Base-by-base conservation (phyloP, 2,113 vertebrate species). In the Emydocephalus ijimae region DNA sequence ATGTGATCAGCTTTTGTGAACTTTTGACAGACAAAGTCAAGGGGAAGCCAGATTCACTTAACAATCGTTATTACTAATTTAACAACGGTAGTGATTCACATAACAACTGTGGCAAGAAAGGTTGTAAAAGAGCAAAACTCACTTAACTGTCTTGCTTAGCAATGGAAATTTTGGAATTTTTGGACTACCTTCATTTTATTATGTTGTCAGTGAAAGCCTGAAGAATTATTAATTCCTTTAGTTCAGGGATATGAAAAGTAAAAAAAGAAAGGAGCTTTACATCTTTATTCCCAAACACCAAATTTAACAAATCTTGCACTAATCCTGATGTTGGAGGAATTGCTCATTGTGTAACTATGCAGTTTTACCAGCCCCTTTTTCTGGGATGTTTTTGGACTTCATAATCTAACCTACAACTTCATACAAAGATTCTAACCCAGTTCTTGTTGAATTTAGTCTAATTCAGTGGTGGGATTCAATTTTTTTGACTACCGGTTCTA, bases 121-220 rank as follows among this genome's bases (percentile, higher is more conserved):
- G 1, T 64, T 64, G 26, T 64, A 64, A 64, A 64, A n/a, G 61
- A 14, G 61, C 26, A 64, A 64, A 64, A n/a, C 61, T 64, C 61
- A 12, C 26, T 29, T 29, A 29, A 64, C 3, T 29, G 26, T 29
- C 61, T 29, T 64, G 61, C 26, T 64, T 29, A 64, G 61, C 61
- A 11, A 64, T 64, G 61, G 61, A 29, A 64, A 29, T 64, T 61
- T 61, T 61, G 59, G 9, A 61, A 26, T 26, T 26, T 29, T 26
- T 29, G 61, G 26, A 24, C 61, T 64, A 64, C 26, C 10, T 64
- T 10, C 11, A 74, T 69, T 94, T 94, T 90, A 6, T 91, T 94
- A 61, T 81, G n/a, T 94, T 91, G 45, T 81, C n/a, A 12, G 21
- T 90, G 6, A 12, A 43, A 56, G 69, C 5, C n/a, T 39, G 15